Conservation (phyloP, 2,888 invertebrate species). For the Oligia strigilis region DNA sequence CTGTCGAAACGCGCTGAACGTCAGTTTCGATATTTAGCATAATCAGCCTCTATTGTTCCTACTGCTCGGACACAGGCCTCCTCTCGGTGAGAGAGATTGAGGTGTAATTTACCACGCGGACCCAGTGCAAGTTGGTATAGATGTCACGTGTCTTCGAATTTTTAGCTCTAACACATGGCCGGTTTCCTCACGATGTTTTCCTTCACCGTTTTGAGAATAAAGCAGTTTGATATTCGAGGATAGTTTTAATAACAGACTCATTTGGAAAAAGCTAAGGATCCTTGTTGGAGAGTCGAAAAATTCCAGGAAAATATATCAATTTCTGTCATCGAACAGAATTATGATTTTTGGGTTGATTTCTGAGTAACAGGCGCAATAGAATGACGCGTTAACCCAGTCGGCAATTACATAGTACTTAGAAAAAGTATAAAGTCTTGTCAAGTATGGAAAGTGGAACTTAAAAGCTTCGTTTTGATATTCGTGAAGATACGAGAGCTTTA, state of each 20-base stretch:
- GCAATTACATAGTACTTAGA: neutral
- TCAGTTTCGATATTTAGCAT: too few species aligned
- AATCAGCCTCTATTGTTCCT: too few species aligned
- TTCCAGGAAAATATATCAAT: neutral
- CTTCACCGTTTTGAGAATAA: neutral
- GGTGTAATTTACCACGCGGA: neutral
- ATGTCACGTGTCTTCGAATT: neutral
- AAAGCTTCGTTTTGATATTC: slow-evolving; percentile 14
- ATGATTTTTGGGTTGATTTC: neutral
- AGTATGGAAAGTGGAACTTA: neutral
- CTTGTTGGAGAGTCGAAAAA: neutral
- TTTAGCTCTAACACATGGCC: neutral
- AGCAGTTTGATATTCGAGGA: neutral
- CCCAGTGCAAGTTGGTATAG: neutral
- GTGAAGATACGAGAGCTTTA: slow-evolving; percentile 27
- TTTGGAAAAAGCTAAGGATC: neutral
- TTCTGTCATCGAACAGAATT: neutral
- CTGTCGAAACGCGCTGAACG: slow-evolving; percentile 29
- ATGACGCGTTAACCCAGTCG: neutral
- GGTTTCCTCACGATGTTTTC: neutral
- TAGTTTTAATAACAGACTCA: neutral
- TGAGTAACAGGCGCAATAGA: neutral
- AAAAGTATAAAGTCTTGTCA: neutral
- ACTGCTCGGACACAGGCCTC: neutral
- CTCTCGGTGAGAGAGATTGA: neutral